Base-by-base conservation (phyloP, 2,888 invertebrate species). In the Aromia moschata region DNA sequence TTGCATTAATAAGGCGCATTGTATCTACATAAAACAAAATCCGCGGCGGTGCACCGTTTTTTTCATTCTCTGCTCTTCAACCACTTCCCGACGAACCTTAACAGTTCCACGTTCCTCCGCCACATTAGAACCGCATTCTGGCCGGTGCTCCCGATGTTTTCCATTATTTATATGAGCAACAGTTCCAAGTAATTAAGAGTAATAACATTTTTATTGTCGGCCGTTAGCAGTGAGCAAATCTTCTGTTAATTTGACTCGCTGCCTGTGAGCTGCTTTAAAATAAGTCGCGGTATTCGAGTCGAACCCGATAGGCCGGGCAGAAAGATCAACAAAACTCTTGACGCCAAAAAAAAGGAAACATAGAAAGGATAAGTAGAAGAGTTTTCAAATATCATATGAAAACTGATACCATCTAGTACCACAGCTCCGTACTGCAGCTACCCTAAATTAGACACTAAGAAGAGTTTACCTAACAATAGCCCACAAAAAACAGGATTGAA, bases 181-280 rank as follows among this genome's bases (percentile, higher is more conserved):
- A 70, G 65, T 75, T 76, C 73, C 62, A 66, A 67, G 74, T 74
- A 76, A 76, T 76, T 75, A 76, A 74, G 73, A 70, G 76, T 67
- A 73, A 76, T 76, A 76, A 74, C 73, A 75, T 74, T 76, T 74
- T 74, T 74, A 76, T 74, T 67, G 68, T 65, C 66, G 62, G 62
- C 68, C 72, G 65, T 74, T 75, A 72, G 67, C 65, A 62, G 62
- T 58, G 64, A 64, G 62, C 66, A 69, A 69, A 68, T 69, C 68
- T 53, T 61, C 55, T 20, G 51, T 62, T 72, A 72, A 70, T 71
- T 71, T 68, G 67, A 65, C 65, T 65, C 36, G 43, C 57, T 54
- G 40, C 58, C 55, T 59, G 62, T 61, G 65, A 55, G 58, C 54
- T 45, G 53, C 54, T 51, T 58, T 53, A 31, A 53, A 60, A 59